A percentile compares a stretch with the other conserved stretches of the same genome.
phyloP scores from a whole-genome alignment of 2,797 vertebrate genomes.

The Fratercula arctica region DNA sequence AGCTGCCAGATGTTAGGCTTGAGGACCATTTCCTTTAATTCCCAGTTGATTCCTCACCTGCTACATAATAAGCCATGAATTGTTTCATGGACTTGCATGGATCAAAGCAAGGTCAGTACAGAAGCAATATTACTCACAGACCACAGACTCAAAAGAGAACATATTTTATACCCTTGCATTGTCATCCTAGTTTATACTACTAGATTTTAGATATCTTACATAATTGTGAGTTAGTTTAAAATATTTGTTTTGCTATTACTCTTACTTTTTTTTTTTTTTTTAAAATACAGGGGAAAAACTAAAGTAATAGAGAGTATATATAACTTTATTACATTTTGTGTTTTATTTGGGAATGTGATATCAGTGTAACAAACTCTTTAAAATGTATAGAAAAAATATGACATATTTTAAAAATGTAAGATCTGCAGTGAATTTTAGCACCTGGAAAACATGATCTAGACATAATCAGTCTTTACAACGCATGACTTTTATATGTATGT shows the following conservation, averaged over 20 bases:
- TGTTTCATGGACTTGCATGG: constrained; percentile 68
- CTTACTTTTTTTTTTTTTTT: constrained; percentile 64
- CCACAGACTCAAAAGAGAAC: constrained; percentile 48
- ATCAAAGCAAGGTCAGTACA: constrained; percentile 69
- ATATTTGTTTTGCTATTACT: constrained; percentile 69
- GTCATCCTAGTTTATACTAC: constrained; percentile 65
- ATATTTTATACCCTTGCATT: constrained; percentile 71
- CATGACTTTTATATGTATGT: constrained; percentile 61
- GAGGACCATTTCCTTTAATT: neutral
- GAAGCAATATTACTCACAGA: constrained; percentile 76
- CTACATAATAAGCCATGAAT: constrained; percentile 66
- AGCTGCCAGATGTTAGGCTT: neutral
- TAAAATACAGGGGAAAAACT: constrained; percentile 13
- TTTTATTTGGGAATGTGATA: constrained; percentile 51
- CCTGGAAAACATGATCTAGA: neutral
- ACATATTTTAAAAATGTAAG: neutral
- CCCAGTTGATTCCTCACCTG: neutral
- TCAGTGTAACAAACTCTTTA: constrained; percentile 26
- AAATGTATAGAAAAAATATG: constrained; percentile 9
- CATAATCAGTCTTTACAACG: constrained; percentile 31
- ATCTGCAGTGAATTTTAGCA: constrained; percentile 17
- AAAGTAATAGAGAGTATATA: constrained; percentile 51
- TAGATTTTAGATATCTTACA: constrained; percentile 65
- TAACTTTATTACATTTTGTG: constrained; percentile 63
- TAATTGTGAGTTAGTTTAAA: constrained; percentile 55